Evolutionary conservation across 2,113 vertebrate species (phyloP).

Genomic region (Myxocyprinus asiaticus): DNA sequence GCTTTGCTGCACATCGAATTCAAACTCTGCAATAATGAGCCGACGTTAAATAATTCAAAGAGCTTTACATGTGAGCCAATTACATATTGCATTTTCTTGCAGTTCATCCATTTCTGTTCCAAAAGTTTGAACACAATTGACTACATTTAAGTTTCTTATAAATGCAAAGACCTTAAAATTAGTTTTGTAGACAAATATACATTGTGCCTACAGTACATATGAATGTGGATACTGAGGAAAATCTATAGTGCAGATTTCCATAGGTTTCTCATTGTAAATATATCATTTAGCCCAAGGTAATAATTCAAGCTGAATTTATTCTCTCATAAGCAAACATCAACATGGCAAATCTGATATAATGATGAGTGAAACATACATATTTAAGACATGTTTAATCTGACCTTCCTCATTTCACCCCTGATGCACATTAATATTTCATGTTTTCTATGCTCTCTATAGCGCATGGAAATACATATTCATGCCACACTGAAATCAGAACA

Average conservation of each 20-base stretch:
- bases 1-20: conserved; percentile 11
- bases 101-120: neutral
- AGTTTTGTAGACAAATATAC: too few species aligned
- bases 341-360: neutral
- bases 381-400: neutral
- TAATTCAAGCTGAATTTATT: neutral
- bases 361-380: conserved; percentile 7
- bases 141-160: too few species aligned
- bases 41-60: conserved; percentile 49
- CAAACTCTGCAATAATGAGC: conserved; percentile 33
- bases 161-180: too few species aligned
- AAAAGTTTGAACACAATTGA: neutral
- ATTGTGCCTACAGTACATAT: too few species aligned
- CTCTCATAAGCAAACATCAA: conserved; percentile 19
- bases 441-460: neutral
- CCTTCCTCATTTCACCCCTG: neutral
- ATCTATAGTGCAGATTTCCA: neutral
- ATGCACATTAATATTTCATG: conserved; percentile 19
- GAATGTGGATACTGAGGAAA: neutral
- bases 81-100: conserved; percentile 11
- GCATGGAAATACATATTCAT: conserved; percentile 11
- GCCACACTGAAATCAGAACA: neutral
- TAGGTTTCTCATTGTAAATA: neutral
- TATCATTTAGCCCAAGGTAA: neutral
- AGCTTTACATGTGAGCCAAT: conserved; percentile 9